These are phyloP conservation scores for Pempheris klunzingeri DNA, from an alignment of 2,797 vertebrate species.

Conservation along the genomic window DNA sequence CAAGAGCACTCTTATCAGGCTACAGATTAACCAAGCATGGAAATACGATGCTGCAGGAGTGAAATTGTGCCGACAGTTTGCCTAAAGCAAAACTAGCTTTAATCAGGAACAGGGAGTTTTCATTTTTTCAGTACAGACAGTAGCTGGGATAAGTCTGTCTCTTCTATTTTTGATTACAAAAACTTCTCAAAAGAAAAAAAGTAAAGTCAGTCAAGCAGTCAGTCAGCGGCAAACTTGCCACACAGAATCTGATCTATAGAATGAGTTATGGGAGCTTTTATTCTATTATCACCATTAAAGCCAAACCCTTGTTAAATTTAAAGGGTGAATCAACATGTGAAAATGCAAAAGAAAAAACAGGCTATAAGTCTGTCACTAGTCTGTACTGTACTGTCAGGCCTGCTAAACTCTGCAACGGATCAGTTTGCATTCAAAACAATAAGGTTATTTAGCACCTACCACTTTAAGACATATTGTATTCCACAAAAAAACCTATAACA, in stretches of 20 bases:
- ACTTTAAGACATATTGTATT: not conserved
- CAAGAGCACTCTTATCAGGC: slow-evolving; percentile 57
- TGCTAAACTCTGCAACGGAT: slow-evolving; percentile 1
- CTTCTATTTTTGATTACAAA: slow-evolving; percentile 10
- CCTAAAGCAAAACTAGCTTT: slow-evolving; percentile 49
- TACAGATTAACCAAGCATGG: slow-evolving; percentile 54
- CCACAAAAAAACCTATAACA: not conserved
- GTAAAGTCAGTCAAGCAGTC: not conserved
- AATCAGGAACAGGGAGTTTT: slow-evolving; percentile 36
- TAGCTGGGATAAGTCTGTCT: not conserved
- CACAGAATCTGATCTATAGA: too few relatives aligned
- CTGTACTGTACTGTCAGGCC: not conserved
- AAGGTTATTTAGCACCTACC: not conserved
- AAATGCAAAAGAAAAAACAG: not conserved
- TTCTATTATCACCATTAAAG: not conserved
- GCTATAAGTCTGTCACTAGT: not conserved
- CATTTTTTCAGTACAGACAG: slow-evolving; percentile 10
- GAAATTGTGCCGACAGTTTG: slow-evolving; percentile 38
- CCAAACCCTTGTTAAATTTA: too few relatives aligned
- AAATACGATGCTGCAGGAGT: slow-evolving; percentile 56
- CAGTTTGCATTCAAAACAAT: slow-evolving; percentile 29
- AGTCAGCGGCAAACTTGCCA: not conserved
- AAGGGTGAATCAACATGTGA: not conserved
- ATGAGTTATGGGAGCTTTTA: not conserved
- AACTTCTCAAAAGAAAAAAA: not conserved